phyloP scores from a whole-genome alignment of 2,797 vertebrate genomes.

The Chiloscyllium punctatum region DNA sequence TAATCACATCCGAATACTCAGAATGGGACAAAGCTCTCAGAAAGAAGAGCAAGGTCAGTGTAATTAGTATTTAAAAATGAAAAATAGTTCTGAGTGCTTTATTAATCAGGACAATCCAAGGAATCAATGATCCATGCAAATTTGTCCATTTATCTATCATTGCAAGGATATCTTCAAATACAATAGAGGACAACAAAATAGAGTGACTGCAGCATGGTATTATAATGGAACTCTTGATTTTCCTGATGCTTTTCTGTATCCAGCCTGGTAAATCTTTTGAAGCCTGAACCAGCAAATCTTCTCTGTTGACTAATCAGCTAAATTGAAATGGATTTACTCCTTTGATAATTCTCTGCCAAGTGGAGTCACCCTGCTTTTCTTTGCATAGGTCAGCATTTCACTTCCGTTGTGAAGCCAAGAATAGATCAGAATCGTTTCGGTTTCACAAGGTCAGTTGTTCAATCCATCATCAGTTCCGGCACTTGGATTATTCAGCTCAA shows the following conservation, averaged over 20 bases:
- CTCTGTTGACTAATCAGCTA: not conserved
- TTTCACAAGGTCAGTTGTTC: not conserved
- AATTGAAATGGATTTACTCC: not conserved
- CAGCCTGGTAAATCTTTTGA: not conserved
- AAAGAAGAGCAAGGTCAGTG: not conserved
- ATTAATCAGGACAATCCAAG: not conserved
- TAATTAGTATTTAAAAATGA: not conserved
- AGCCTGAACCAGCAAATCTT: not conserved
- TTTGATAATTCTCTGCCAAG: not conserved
- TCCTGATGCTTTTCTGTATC: not conserved
- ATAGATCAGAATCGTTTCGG: not conserved
- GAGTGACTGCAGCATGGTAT: not conserved
- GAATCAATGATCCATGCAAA: not conserved
- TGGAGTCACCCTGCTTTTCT: not conserved
- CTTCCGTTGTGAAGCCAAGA: not conserved
- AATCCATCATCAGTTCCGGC: not conserved
- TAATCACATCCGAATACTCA: not conserved
- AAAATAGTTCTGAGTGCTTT: not conserved
- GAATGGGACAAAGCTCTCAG: not conserved
- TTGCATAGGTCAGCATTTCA: not conserved
- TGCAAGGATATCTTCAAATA: not conserved
- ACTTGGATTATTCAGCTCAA: not conserved
- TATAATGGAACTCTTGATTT: not conserved
- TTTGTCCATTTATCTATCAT: not conserved
- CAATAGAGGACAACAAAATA: not conserved